A percentile compares a stretch with the other conserved stretches of the same genome.
Evolutionary conservation across 2,888 invertebrate species (phyloP).

Genomic region (Mimumesa dahlbomi): DNA sequence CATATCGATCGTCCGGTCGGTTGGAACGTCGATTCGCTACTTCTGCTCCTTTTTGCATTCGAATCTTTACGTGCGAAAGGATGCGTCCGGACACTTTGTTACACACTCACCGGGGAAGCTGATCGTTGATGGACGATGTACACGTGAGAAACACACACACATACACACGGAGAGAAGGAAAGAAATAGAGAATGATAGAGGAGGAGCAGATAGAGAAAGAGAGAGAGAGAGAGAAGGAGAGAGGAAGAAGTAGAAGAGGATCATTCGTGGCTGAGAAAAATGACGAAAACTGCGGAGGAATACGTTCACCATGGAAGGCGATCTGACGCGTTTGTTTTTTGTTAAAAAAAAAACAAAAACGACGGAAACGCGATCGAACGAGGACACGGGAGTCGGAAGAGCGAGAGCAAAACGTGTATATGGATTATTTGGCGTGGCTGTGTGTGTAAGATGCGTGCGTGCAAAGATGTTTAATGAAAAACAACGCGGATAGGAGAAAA

Average conservation of each 20-base stretch:
- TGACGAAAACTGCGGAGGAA: background rate
- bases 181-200: constrained; percentile 16
- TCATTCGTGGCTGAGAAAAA: constrained; percentile 11
- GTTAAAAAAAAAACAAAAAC: no score
- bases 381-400: no score
- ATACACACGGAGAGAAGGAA: background rate
- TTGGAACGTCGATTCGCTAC: no score
- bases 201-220: constrained; percentile 4
- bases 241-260: constrained; percentile 12
- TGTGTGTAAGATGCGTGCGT: constrained; percentile 39
- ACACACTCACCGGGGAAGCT: background rate
- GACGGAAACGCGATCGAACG: background rate
- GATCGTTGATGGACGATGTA: background rate
- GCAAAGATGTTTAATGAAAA: constrained; percentile 18
- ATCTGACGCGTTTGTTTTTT: background rate
- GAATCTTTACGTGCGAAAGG: constrained; percentile 6
- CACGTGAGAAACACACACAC: no score
- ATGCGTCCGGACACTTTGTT: constrained; percentile 10
- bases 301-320: background rate
- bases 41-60: no score
- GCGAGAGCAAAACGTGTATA: constrained; percentile 20
- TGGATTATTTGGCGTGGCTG: constrained; percentile 31
- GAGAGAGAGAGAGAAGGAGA: constrained; percentile 6
- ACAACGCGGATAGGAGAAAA: constrained; percentile 17
- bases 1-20: no score